These are phyloP conservation scores for Nemotelus pantherinus DNA, from an alignment of 2,888 invertebrate genomes.

Conservation along the genomic window DNA sequence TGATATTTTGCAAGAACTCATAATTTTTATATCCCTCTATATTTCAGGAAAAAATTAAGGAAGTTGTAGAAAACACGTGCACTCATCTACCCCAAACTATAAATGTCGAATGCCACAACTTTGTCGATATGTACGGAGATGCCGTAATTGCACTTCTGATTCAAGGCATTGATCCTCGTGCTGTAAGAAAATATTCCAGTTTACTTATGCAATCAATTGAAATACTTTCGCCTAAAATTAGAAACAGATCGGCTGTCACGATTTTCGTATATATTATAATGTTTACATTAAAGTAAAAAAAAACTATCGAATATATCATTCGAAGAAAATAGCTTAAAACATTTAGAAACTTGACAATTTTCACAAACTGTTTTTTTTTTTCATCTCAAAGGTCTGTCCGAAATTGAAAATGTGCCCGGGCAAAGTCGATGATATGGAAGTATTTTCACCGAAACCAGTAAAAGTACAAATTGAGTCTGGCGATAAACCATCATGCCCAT, in stretches of 20 bases:
- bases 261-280: too few species aligned
- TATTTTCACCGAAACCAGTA: conserved; percentile 63
- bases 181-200: not conserved
- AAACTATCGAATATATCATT: too few species aligned
- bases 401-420: conserved; percentile 75
- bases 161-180: conserved; percentile 67
- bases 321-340: too few species aligned
- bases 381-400: conserved; percentile 68
- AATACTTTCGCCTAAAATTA: too few species aligned
- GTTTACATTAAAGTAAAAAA: too few species aligned
- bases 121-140: conserved; percentile 82
- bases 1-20: not conserved
- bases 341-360: not conserved
- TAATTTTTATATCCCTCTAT: conserved; percentile 27
- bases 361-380: not conserved
- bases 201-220: not conserved
- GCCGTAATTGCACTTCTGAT: conserved; percentile 81
- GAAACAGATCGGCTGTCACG: too few species aligned
- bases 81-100: conserved; percentile 72
- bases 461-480: conserved; percentile 55
- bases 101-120: conserved; percentile 74
- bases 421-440: conserved; percentile 67
- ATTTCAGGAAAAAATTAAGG: conserved; percentile 74
- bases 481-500: conserved; percentile 78
- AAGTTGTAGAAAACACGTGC: conserved; percentile 76